Base-by-base conservation (phyloP, 2,113 vertebrate species). In the Mirza zaza region DNA sequence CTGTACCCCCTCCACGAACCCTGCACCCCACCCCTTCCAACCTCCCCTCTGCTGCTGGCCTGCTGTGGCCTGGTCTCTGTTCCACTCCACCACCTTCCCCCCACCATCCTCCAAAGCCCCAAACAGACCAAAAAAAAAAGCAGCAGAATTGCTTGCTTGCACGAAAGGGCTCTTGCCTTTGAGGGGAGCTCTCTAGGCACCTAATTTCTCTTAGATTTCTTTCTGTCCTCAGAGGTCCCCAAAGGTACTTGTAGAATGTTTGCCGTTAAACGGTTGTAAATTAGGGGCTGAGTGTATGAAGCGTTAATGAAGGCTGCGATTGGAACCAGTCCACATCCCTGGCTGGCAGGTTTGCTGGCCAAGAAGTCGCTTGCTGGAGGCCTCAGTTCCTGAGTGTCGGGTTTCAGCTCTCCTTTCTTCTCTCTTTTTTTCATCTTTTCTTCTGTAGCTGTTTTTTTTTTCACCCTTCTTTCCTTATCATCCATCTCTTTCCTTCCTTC, bases 191-290 rank as follows among this genome's bases (percentile, higher is more conserved):
- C 71, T 82, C 89, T 20, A 12, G 79, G 75, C 79, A 91, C 94
- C 91, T 88, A 3, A 83, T 93, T 96, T 91, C 83, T 94, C 90
- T 85, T 45, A 39, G 85, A 73, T 91, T 96, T 89, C 95, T 70
- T 93, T 97, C 71, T 86, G 91, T 97, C 91, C 75, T 82, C 61
- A 77, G 92, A 84, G 90, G 92, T 84, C 95, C 94, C 94, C 80
- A 36, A 76, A 97, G 96, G 91, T 82, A 27, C 97, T 91, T 98
- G 98, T 92, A 96, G 97, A 95, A 93, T 96, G 98, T 98, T 98
- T 98, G 97, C 98, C n/a, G 0, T 1, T 97, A 98, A 98, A 98
- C 45, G 97, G 97, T 97, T 98, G 98, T 98, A 98, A 98, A 98
- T 98, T 98, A 98, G 97, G 20, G 48, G 96, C 90, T 42, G 81